Evolutionary conservation across 2,888 invertebrate species (phyloP).

Genomic region (Archaeoteleia sp.): DNA sequence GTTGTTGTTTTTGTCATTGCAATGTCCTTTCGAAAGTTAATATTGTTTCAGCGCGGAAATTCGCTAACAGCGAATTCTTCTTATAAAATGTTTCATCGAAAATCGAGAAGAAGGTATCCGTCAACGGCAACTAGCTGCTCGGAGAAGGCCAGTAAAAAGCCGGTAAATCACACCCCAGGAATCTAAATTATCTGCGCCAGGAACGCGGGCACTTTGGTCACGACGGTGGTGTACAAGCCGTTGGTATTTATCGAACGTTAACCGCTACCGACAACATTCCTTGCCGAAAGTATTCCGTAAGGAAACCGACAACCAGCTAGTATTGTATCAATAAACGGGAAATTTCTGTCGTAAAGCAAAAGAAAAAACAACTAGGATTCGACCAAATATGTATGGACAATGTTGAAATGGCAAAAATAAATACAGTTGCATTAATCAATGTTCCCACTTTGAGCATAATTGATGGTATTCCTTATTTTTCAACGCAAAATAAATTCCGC

Average conservation of each 20-base stretch:
- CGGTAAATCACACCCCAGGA: conserved; percentile 67
- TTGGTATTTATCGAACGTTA: conserved; percentile 68
- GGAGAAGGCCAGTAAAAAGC: conserved; percentile 8
- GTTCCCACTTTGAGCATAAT: no score
- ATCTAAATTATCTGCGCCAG: conserved; percentile 68
- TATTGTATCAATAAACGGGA: conserved; percentile 28
- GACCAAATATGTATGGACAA: no score
- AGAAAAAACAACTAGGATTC: no score
- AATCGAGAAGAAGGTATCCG: conserved; percentile 15
- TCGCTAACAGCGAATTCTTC: neutral
- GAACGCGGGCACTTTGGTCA: conserved; percentile 65
- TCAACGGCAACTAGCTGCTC: conserved; percentile 20
- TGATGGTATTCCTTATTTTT: no score
- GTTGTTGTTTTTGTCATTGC: no score
- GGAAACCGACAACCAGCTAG: conserved; percentile 52
- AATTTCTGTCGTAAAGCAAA: conserved; percentile 11
- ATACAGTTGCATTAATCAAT: no score
- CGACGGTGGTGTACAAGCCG: conserved; percentile 53
- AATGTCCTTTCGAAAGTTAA: neutral
- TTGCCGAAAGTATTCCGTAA: conserved; percentile 62
- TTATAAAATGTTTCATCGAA: conserved; percentile 5
- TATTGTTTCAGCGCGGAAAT: neutral
- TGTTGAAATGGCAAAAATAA: no score
- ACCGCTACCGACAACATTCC: conserved; percentile 63
- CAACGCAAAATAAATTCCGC: no score